Percentiles rank a stretch among this genome's conserved stretches.
These are phyloP conservation scores for Aleadryas rufinucha DNA, from an alignment of 2,113 vertebrate genomes.

Conservation along the genomic window DNA sequence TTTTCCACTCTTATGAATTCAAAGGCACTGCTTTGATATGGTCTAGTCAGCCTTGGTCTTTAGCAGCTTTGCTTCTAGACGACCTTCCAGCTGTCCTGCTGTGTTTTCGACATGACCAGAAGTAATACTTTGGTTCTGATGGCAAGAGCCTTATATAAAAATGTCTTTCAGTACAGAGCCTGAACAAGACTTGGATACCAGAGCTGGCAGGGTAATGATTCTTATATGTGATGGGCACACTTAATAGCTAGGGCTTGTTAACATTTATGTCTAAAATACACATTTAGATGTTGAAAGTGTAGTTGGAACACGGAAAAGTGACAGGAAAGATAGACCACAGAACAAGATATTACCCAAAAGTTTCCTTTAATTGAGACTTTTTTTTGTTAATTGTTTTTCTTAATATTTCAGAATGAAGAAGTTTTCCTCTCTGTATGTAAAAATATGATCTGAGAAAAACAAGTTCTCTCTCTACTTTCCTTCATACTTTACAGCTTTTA, in stretches of 20 bases:
- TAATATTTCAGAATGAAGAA: neutral
- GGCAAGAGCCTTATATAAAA: neutral
- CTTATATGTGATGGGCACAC: neutral
- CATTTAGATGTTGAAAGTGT: neutral
- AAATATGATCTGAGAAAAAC: neutral
- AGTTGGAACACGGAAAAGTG: neutral
- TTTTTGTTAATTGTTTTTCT: neutral
- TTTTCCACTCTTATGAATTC: neutral
- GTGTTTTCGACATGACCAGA: neutral
- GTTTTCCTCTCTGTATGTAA: neutral
- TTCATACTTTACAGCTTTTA: neutral
- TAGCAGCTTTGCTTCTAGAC: neutral
- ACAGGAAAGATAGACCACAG: neutral
- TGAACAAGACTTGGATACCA: neutral
- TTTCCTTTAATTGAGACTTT: neutral
- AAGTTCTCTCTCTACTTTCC: neutral
- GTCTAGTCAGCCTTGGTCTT: neutral
- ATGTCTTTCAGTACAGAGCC: neutral
- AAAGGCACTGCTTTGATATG: neutral
- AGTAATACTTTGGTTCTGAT: neutral
- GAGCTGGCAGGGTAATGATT: neutral
- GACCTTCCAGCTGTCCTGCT: neutral
- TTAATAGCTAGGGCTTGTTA: neutral
- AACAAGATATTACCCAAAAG: neutral
- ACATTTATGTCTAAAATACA: neutral